phyloP scores from a whole-genome alignment of 1,140 invertebrate genomes.

The Atopsyche davidsoni region DNA sequence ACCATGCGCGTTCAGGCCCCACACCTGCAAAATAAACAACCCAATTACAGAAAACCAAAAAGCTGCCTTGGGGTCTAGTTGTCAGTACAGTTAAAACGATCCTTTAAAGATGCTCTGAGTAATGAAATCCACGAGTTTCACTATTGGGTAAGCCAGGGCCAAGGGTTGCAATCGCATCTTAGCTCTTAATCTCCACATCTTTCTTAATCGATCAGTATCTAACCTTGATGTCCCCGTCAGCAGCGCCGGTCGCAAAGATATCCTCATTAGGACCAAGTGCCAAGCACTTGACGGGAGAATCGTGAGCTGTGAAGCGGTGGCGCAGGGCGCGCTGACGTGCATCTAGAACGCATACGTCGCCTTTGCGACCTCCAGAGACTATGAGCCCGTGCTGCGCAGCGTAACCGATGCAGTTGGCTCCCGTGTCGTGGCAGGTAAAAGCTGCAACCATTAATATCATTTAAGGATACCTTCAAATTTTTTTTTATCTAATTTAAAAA shows the following conservation, averaged over 20 bases:
- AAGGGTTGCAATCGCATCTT: neutral
- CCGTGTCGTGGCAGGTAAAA: slow-evolving; percentile 89
- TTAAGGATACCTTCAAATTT: neutral
- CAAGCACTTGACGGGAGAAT: slow-evolving; percentile 89
- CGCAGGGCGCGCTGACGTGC: slow-evolving; percentile 81
- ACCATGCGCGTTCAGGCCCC: slow-evolving; percentile 81
- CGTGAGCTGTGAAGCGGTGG: slow-evolving; percentile 88
- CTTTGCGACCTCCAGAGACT: slow-evolving; percentile 93
- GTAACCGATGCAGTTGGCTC: slow-evolving; percentile 80
- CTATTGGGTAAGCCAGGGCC: neutral
- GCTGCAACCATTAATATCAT: slow-evolving; percentile 48
- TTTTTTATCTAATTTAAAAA: neutral
- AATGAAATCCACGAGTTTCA: neutral
- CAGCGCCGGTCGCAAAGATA: slow-evolving; percentile 93
- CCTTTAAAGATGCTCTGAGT: no score
- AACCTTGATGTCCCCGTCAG: slow-evolving; percentile 99
- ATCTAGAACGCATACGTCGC: slow-evolving; percentile 93
- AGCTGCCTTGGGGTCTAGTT: no score
- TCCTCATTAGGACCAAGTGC: slow-evolving; percentile 92
- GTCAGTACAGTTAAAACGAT: no score
- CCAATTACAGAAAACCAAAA: no score
- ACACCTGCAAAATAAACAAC: slow-evolving; percentile 64
- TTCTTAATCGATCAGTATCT: no score
- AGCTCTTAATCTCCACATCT: no score
- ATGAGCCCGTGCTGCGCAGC: slow-evolving; percentile 87